phyloP scores from a whole-genome alignment of 1,140 invertebrate genomes.

The Leptopilina boulardi region DNA sequence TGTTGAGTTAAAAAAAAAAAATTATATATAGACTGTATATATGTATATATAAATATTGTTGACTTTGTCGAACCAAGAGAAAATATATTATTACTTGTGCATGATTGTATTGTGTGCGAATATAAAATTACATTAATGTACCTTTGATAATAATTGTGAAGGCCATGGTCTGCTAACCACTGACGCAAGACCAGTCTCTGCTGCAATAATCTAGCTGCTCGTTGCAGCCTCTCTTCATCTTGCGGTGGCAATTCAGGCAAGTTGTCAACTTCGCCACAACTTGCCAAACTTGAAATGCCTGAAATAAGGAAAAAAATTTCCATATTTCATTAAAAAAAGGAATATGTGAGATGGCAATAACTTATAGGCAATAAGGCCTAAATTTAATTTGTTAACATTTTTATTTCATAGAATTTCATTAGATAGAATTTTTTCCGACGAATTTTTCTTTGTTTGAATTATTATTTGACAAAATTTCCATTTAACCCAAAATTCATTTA shows the following conservation, averaged over 20 bases:
- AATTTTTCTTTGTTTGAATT: too few species aligned
- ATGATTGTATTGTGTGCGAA: background rate
- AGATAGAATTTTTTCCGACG: too few species aligned
- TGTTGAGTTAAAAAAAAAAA: conserved; percentile 43
- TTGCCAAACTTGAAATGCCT: conserved; percentile 89
- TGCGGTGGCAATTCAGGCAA: conserved; percentile 86
- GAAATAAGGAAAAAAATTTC: conserved; percentile 63
- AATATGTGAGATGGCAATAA: too few species aligned
- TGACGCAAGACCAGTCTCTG: conserved; percentile 87
- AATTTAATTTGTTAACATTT: too few species aligned
- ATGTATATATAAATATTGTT: background rate
- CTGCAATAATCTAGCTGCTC: conserved; percentile 85
- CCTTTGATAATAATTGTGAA: conserved; percentile 87
- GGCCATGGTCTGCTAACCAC: conserved; percentile 85
- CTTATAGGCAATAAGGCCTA: too few species aligned
- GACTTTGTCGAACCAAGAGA: background rate
- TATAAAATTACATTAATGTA: conserved; percentile 60
- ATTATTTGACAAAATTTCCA: too few species aligned
- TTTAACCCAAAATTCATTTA: too few species aligned
- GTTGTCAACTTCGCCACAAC: conserved; percentile 82
- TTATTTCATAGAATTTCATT: too few species aligned
- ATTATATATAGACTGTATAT: conserved; percentile 20
- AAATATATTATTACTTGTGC: background rate
- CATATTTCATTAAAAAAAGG: background rate
- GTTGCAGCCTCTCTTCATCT: conserved; percentile 86